These are phyloP conservation scores for Entelurus aequoreus DNA, from an alignment of 2,113 vertebrate genomes.

Conservation along the genomic window DNA sequence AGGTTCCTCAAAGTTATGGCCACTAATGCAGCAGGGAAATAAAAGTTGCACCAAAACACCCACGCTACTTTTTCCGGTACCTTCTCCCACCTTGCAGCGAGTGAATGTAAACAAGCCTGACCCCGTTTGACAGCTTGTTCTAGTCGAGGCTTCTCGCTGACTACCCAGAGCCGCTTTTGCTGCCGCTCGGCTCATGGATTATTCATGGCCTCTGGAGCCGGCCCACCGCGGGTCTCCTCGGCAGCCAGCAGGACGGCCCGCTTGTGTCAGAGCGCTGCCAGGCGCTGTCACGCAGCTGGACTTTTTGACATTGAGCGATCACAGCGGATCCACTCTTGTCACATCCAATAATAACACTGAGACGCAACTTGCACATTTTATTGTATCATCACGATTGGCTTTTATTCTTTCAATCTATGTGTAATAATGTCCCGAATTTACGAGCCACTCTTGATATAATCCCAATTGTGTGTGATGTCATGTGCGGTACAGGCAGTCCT, in stretches of 20 bases:
- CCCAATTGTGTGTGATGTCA: no score
- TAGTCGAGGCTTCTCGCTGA: conserved; percentile 26
- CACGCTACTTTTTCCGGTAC: conserved; percentile 1
- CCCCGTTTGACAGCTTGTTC: conserved; percentile 45
- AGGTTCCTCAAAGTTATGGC: not conserved
- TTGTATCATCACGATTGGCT: conserved; percentile 1
- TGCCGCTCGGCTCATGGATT: conserved; percentile 51
- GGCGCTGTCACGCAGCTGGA: not conserved
- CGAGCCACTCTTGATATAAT: no score
- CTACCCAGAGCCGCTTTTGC: conserved; percentile 18
- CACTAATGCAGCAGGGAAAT: conserved; percentile 3
- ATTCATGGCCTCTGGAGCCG: conserved; percentile 43
- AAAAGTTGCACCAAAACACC: not conserved
- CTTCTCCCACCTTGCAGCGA: conserved; percentile 15
- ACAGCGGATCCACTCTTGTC: not conserved
- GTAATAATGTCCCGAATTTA: no score
- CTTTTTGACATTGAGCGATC: conserved; percentile 7
- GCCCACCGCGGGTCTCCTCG: conserved; percentile 22
- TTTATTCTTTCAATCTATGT: not conserved
- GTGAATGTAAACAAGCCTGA: conserved; percentile 34
- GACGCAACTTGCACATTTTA: conserved; percentile 11
- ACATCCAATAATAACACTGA: not conserved
- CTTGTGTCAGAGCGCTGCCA: conserved; percentile 25
- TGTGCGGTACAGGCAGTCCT: no score
- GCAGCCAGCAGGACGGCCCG: conserved; percentile 26